Evolutionary conservation across 2,888 invertebrate genomes (phyloP).

Genomic region (Meganola albula): DNA sequence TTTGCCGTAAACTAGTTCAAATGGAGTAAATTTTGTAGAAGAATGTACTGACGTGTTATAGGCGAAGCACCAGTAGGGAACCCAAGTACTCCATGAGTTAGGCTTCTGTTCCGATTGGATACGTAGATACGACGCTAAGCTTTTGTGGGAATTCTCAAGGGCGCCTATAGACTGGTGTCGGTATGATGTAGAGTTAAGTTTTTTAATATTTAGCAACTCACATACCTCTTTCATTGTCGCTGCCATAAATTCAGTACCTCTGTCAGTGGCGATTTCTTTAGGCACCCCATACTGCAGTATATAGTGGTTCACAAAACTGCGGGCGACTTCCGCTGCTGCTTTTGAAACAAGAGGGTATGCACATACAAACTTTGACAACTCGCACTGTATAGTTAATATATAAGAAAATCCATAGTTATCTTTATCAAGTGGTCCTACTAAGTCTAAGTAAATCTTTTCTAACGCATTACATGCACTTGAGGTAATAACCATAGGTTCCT

Average conservation of each 20-base stretch:
- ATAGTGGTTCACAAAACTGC: constrained; percentile 1
- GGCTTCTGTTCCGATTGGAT: constrained; percentile 9
- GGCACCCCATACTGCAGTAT: constrained; percentile 1
- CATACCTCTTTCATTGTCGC: constrained; percentile 9
- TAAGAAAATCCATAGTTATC: constrained; percentile 1
- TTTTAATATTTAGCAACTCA: constrained; percentile 12
- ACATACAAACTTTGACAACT: constrained; percentile 5
- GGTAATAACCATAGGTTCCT: constrained; percentile 6
- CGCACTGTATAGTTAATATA: constrained; percentile 8
- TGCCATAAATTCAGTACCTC: constrained; percentile 11
- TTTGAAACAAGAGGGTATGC: constrained; percentile 2
- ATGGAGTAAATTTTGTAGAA: constrained; percentile 11
- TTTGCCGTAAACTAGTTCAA: constrained; percentile 11
- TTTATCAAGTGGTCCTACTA: constrained; percentile 8
- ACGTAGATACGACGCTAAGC: neutral
- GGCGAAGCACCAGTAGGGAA: constrained; percentile 21
- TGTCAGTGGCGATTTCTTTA: constrained; percentile 7
- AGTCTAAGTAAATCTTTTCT: constrained; percentile 14
- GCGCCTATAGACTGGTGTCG: constrained; percentile 1
- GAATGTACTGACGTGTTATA: constrained; percentile 18
- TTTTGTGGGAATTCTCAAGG: constrained; percentile 1
- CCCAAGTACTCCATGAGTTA: constrained; percentile 18
- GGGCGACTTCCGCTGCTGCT: neutral
- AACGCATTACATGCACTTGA: constrained; percentile 4
- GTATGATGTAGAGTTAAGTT: neutral